These are phyloP conservation scores for Acholoe squamosa DNA, from an alignment of 2,888 invertebrate species.

Conservation along the genomic window DNA sequence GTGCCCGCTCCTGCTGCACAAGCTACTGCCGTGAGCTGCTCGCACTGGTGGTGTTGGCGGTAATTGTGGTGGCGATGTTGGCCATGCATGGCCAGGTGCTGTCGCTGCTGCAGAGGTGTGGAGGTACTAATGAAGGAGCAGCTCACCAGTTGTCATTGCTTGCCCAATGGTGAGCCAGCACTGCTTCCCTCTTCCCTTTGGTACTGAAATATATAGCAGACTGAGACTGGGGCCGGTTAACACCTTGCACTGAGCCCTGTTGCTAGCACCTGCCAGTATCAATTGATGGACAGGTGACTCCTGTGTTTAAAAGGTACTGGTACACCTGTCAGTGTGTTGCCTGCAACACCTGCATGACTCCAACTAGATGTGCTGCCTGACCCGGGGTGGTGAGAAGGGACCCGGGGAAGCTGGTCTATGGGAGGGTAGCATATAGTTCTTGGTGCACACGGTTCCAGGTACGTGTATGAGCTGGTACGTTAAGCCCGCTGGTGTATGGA, in stretches of 20 bases:
- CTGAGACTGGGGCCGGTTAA: background rate
- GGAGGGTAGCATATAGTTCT: background rate
- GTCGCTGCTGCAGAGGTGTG: background rate
- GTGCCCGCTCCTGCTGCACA: background rate
- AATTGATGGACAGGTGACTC: background rate
- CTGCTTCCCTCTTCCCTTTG: background rate
- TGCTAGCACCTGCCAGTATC: background rate
- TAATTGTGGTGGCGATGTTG: background rate
- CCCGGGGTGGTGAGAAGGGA: too few species aligned
- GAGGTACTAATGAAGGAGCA: conserved; percentile 1
- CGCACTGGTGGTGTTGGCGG: background rate
- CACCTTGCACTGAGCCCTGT: background rate
- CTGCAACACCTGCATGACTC: background rate
- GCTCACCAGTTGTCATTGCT: background rate
- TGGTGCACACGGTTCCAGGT: background rate
- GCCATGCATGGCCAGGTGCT: conserved; percentile 8
- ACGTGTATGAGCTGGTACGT: background rate
- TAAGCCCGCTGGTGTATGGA: background rate
- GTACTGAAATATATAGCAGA: background rate
- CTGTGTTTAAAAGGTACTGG: background rate
- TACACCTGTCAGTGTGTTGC: background rate
- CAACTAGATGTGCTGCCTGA: too few species aligned
- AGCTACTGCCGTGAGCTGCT: background rate
- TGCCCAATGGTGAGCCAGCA: background rate
- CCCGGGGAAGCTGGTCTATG: background rate